Conservation (phyloP, 2,113 vertebrate species). For the Eurystomus gularis region DNA sequence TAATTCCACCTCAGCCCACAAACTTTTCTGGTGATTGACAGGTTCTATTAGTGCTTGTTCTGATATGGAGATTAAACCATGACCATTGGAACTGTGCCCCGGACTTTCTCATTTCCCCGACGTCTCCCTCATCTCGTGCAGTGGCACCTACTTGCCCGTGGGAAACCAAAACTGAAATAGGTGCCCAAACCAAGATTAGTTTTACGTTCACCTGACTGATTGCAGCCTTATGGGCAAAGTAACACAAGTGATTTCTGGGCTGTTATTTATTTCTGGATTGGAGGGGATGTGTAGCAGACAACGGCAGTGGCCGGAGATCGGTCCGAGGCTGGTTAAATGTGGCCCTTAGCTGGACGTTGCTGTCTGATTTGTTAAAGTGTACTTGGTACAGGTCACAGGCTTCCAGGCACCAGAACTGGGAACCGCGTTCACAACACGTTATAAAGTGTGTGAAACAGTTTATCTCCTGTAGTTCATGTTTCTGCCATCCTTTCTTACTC, state of each 20-base stretch:
- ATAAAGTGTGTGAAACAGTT: not conserved
- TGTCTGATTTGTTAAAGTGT: not conserved
- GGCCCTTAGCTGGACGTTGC: not conserved
- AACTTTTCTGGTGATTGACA: not conserved
- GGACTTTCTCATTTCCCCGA: not conserved
- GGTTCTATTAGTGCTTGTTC: not conserved
- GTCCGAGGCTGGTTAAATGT: not conserved
- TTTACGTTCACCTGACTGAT: not conserved
- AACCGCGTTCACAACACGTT: not conserved
- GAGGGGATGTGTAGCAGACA: not conserved
- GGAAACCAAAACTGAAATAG: not conserved
- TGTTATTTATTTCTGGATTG: not conserved
- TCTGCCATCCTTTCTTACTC: not conserved
- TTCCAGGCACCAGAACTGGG: not conserved
- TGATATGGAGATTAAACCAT: not conserved
- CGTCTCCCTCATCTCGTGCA: not conserved
- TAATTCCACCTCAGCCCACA: not conserved
- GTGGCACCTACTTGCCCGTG: not conserved
- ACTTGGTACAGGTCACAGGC: not conserved
- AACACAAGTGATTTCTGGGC: not conserved
- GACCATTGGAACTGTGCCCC: not conserved
- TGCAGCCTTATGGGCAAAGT: not conserved
- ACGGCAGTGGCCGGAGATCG: not conserved
- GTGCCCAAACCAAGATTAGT: not conserved
- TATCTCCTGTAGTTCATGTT: not conserved